Conservation (phyloP, 2,888 invertebrate species). For the Meteorus colon region DNA sequence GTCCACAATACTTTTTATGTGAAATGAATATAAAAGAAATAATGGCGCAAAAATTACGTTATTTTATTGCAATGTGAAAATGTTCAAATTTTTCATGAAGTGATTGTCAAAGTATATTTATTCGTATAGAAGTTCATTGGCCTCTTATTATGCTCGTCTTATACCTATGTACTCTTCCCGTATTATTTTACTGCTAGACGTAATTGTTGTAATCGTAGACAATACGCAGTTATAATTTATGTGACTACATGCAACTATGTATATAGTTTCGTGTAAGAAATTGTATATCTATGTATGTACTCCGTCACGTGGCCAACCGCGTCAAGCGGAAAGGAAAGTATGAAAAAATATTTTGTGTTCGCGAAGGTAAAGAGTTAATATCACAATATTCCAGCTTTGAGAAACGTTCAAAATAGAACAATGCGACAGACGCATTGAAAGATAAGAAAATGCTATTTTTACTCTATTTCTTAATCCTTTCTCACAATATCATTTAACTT, state of each 20-base stretch:
- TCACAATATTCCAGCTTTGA: neutral
- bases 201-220: slow-evolving; percentile 50
- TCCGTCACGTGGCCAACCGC: neutral
- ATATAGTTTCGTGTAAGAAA: neutral
- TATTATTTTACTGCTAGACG: slow-evolving; percentile 52
- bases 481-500: neutral
- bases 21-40: no score
- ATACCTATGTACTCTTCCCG: slow-evolving; percentile 5
- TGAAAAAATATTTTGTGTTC: neutral
- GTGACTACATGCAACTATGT: slow-evolving; percentile 35
- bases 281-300: neutral
- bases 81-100: no score
- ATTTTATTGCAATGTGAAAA: no score
- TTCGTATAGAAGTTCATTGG: slow-evolving; percentile 41
- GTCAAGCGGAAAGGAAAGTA: neutral
- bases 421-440: neutral
- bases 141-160: slow-evolving; percentile 35
- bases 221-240: slow-evolving; percentile 38
- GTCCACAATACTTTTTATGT: no score
- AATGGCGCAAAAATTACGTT: no score
- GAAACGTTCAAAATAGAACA: neutral
- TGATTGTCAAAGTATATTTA: neutral
- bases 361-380: neutral
- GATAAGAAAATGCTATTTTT: neutral
- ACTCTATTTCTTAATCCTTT: neutral